Base-by-base conservation (phyloP, 2,888 invertebrate species). In the Imbricaverruca yamaguchii region DNA sequence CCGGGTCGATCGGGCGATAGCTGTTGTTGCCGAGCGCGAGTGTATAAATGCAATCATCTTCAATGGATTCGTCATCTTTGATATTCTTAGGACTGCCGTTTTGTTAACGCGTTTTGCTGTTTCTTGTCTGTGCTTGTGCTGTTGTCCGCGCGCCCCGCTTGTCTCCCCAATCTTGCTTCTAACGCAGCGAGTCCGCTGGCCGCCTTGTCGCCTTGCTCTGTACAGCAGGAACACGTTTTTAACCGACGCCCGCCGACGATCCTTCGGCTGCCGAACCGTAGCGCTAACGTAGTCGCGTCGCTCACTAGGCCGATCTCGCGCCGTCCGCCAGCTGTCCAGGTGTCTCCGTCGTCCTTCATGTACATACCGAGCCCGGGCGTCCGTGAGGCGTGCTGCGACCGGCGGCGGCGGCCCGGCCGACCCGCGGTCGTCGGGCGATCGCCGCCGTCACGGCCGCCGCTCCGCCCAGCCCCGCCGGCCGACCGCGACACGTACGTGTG, bases 51-150 rank as follows among this genome's bases (percentile, higher is more conserved):
- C 56, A 57, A 79, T 59, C 25, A 25, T 57, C n/a, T 57, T 7
- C 79, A 15, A 79, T 79, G 57, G 56, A 57, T n/a, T 79, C 59
- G 56, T 79, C 79, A 79, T 79, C 59, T 12, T 15, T 39, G 39
- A 39, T 39, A 18, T 53, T 15, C 18, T 63, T 21, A n/a, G 18
- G 21, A n/a, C n/a, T n/a, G 63, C 63, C 21, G 74, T 55, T 21
- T 39, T 21, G 21, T 11, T 12, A 23, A 55, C 55, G 53, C 55
- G 74, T 74, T 53, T 55, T 53, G 4, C 55, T 12, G 74, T 39
- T 39, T 39, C 39, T 69, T 69, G 39, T 10, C n/a, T 39, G 69
- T 13, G 63, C 18, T n/a, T 39, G 69, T 69, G 39, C 21, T 39
- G 39, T 39, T 39, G 39, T 39, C 39, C 39, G 39, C 4, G 39